Percentiles rank a stretch among this genome's conserved stretches.
Evolutionary conservation across 2,888 invertebrate genomes (phyloP).

Genomic region (Campaea margaritaria): DNA sequence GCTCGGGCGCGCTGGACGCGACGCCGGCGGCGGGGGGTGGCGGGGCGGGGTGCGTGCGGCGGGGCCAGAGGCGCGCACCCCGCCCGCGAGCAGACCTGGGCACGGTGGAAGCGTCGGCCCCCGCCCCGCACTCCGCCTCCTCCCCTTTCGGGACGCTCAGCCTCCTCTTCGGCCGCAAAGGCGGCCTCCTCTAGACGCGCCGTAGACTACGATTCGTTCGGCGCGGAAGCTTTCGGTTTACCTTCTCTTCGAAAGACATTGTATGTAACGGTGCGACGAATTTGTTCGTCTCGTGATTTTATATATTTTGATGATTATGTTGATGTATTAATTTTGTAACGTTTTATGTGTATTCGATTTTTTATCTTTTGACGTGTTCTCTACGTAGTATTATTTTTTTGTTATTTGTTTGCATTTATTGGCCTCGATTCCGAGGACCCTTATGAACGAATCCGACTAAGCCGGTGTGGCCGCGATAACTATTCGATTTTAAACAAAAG

Average conservation of each 20-base stretch:
- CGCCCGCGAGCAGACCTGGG: constrained; percentile 65
- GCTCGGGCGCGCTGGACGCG: constrained; percentile 84
- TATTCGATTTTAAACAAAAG: constrained; percentile 33
- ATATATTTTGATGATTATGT: constrained; percentile 45
- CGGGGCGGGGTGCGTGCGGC: constrained; percentile 75
- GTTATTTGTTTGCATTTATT: constrained; percentile 73
- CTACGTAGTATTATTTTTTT: constrained; percentile 60
- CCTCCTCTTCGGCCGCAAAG: constrained; percentile 93
- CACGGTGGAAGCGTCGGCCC: constrained; percentile 53
- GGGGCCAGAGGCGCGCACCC: constrained; percentile 76
- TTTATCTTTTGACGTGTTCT: constrained; percentile 68
- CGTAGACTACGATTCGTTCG: not conserved
- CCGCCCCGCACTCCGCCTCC: constrained; percentile 65
- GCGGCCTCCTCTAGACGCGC: constrained; percentile 87
- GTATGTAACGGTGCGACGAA: constrained; percentile 10
- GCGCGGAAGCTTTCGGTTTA: not conserved
- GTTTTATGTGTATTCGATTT: constrained; percentile 39
- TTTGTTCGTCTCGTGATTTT: constrained; percentile 33
- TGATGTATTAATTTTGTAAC: constrained; percentile 11
- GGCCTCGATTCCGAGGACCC: constrained; percentile 41
- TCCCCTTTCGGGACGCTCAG: constrained; percentile 90
- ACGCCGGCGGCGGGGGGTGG: constrained; percentile 56
- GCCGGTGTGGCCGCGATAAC: constrained; percentile 33
- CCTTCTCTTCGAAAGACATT: constrained; percentile 3
- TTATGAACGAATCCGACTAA: constrained; percentile 32